Evolutionary conservation across 2,797 vertebrate genomes (phyloP).

Genomic region (Lacerta agilis): DNA sequence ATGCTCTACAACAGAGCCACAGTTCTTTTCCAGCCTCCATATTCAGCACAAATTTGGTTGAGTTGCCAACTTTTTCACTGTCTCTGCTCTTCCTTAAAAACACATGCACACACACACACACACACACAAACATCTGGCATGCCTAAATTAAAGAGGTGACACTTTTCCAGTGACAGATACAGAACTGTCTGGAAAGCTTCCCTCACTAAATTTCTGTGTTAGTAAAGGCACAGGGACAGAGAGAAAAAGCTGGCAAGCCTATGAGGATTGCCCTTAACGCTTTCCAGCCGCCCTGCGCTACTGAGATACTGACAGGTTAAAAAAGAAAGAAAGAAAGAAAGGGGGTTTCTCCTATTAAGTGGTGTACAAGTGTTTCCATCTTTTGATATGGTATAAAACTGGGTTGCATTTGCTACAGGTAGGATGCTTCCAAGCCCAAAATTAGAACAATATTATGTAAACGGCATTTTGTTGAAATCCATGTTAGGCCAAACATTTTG

Average conservation of each 20-base stretch:
- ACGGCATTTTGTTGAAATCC: background rate
- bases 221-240: background rate
- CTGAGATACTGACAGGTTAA: background rate
- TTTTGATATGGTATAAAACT: conserved; percentile 40
- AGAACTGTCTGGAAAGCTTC: background rate
- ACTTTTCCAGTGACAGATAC: background rate
- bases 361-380: background rate
- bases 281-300: background rate
- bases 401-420: conserved; percentile 72
- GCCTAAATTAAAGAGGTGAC: background rate
- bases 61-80: background rate
- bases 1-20: too few relatives aligned
- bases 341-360: background rate
- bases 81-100: background rate
- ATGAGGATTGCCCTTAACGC: background rate
- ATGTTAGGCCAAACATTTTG: background rate
- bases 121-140: background rate
- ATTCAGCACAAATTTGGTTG: background rate
- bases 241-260: background rate
- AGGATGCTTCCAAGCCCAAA: conserved; percentile 65
- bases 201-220: background rate
- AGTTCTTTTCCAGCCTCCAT: too few relatives aligned
- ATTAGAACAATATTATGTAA: conserved; percentile 58
- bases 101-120: too few relatives aligned
- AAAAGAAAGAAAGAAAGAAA: background rate